Evolutionary conservation across 2,113 vertebrate genomes (phyloP), one percentile per base, ranked within the genome.

Genomic region (Platysteira castanea): DNA sequence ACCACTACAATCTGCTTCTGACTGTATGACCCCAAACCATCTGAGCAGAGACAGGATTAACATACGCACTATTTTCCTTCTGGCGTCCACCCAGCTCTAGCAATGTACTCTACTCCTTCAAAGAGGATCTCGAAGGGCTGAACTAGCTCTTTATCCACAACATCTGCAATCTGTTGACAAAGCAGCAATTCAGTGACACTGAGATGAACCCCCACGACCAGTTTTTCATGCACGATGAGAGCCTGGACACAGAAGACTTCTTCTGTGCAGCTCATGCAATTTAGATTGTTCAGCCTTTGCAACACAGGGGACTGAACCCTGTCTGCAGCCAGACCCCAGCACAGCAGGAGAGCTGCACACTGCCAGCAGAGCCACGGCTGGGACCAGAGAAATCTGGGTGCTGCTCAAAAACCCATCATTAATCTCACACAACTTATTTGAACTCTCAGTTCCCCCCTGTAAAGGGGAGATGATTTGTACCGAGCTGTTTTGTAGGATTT

Each of bases 61-160:
- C 96, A 98, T 97, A 98, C 98, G 96, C 95, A 98, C 98, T 98
- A 98, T 98, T 98, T 98, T 97, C 98, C 98, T 97, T 98, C 98
- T 93, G 97, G 98, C 84, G 98, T 98, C 98, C 98, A 98, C 95
- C 98, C 98, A 96, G 98, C 98, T 98, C 98, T 98, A 94, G 98
- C 98, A 95, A 98, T 98, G 92, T 98, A 98, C 95, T 98, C 98
- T 92, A 98, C 97, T 89, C 98, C 98, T 97, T 98, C 97, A 97
- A 98, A 98, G 35, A 98, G 97, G 97, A 98, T 97, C 97, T 98
- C 98, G 94, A 98, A 98, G 42, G 98, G 98, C 76, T 98, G 98
- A 94, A 98, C 97, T 83, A 98, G 96, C 89, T 98, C 98, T 97
- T 98, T 98, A 96, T 98, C 98, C 92, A 97, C 92, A 81, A 98